Conservation (phyloP, 2,113 vertebrate genomes). For the Scopus umbretta region DNA sequence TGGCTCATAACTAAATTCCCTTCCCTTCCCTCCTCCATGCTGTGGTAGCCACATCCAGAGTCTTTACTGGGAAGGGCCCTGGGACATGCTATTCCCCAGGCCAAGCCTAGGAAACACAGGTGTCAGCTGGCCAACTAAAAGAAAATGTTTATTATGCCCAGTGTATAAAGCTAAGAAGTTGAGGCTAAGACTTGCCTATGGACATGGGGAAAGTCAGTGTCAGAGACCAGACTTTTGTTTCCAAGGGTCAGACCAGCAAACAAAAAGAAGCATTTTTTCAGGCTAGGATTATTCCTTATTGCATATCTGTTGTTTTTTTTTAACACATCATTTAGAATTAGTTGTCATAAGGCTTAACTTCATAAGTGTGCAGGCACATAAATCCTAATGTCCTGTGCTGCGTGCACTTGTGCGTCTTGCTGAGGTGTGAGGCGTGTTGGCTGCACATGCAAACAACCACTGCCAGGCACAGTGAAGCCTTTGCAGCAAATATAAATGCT, state of each 20-base stretch:
- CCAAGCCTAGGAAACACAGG: neutral
- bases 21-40: neutral
- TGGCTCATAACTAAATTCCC: neutral
- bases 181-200: neutral
- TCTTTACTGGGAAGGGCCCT: neutral
- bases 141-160: neutral
- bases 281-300: neutral
- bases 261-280: neutral
- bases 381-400: neutral
- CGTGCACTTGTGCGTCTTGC: neutral
- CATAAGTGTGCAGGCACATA: neutral
- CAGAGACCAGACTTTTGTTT: neutral
- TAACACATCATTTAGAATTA: neutral
- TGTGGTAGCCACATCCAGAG: neutral
- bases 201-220: neutral
- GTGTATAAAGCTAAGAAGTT: neutral
- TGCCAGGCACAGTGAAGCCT: neutral
- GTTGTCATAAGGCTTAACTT: neutral
- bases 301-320: neutral
- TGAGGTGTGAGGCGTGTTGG: neutral
- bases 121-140: neutral
- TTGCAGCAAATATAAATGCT: neutral
- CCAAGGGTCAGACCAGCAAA: neutral
- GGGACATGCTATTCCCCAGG: neutral
- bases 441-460: neutral